Conservation (phyloP, 2,797 vertebrate genomes). For the Brachyrhaphis roseni region DNA sequence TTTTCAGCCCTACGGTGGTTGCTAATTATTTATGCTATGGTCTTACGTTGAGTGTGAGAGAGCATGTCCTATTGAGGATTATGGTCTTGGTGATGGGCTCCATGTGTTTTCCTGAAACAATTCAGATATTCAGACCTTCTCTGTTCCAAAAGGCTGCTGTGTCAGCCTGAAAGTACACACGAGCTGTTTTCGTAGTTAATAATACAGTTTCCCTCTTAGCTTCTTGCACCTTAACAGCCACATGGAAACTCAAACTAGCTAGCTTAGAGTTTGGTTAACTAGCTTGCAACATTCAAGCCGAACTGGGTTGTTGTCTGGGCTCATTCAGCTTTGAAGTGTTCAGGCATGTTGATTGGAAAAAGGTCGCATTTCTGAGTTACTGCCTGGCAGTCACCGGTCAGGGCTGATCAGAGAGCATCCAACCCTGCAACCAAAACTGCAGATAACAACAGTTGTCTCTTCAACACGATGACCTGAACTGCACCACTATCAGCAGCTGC, state of each 20-base stretch:
- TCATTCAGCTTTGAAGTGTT: neutral
- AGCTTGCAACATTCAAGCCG: neutral
- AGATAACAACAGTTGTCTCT: neutral
- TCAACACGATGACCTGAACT: neutral
- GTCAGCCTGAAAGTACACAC: neutral
- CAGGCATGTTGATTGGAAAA: neutral
- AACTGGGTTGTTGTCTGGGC: neutral
- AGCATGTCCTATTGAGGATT: neutral
- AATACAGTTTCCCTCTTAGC: neutral
- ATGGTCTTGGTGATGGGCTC: neutral
- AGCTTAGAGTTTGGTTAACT: neutral
- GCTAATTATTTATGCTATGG: neutral
- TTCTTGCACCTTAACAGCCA: neutral
- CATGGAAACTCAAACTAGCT: too few species aligned
- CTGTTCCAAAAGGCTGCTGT: neutral
- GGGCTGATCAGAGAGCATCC: neutral
- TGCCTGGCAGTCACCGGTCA: neutral
- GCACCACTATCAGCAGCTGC: neutral
- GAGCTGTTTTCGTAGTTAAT: neutral
- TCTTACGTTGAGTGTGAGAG: neutral
- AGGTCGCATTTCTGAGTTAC: neutral
- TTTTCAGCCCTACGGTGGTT: neutral
- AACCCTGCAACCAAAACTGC: neutral
- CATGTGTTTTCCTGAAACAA: neutral
- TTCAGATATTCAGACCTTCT: neutral